Conservation (phyloP, 2,797 vertebrate genomes). For the Epinephelus awoara region DNA sequence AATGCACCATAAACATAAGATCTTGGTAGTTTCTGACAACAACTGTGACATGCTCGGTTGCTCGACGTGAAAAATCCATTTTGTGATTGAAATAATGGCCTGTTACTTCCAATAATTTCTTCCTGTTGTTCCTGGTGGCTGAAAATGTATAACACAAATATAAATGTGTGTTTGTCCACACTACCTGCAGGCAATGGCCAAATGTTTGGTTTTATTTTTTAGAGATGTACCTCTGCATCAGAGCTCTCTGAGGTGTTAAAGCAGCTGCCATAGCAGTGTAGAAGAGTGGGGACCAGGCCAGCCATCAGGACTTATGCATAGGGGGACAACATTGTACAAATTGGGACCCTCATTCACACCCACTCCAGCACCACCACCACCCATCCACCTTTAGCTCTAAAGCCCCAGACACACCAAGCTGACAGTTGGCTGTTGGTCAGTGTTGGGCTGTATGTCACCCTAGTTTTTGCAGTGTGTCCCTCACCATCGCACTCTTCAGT, state of each 20-base stretch:
- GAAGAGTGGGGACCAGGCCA: no score
- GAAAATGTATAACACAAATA: conserved; percentile 34
- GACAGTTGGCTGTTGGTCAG: no score
- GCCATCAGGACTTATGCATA: no score
- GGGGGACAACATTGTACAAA: no score
- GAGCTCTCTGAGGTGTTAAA: conserved; percentile 1
- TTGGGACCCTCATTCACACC: no score
- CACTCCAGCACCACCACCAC: no score
- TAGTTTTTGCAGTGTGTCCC: no score
- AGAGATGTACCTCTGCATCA: conserved; percentile 20
- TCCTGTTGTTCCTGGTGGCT: conserved; percentile 13
- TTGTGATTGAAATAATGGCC: conserved; percentile 65
- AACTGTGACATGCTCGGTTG: conserved; percentile 52
- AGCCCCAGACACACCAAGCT: no score
- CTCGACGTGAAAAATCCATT: conserved; percentile 49
- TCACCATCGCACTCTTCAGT: no score
- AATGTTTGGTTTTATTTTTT: neutral
- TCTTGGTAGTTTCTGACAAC: conserved; percentile 62
- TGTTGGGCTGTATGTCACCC: no score
- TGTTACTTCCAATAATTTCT: conserved; percentile 40
- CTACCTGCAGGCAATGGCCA: neutral
- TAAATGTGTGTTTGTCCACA: conserved; percentile 31
- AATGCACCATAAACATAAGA: conserved; percentile 64
- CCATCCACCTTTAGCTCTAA: no score
- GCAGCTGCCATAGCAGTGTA: neutral